Evolutionary conservation across 2,113 vertebrate genomes (phyloP).

Genomic region (Eudyptes chrysolophus): DNA sequence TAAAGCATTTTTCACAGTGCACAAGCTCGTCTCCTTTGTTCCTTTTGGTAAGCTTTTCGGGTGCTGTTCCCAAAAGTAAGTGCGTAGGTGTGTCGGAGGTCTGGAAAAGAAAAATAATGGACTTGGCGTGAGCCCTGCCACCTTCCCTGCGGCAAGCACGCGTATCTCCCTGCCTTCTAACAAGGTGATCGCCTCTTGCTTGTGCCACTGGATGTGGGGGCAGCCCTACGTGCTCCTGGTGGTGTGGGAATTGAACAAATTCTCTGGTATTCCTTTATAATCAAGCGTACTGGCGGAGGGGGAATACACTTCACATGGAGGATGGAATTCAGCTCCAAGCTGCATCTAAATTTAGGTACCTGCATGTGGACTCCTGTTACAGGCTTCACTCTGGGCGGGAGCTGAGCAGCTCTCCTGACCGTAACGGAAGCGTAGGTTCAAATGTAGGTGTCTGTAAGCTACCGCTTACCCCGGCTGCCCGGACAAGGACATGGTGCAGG

Average conservation of each 20-base stretch:
- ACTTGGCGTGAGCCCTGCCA: accelerated
- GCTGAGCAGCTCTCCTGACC: not conserved
- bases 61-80: slow-evolving; percentile 31
- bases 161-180: not conserved
- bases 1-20: slow-evolving; percentile 78
- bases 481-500: not conserved
- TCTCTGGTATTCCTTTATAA: accelerated
- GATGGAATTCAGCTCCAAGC: not conserved
- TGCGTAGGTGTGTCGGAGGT: not conserved
- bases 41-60: not conserved
- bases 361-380: not conserved
- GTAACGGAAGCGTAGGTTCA: accelerated
- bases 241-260: accelerated
- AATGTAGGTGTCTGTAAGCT: accelerated
- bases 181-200: accelerated
- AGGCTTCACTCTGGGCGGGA: not conserved
- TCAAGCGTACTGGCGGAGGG: accelerated
- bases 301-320: accelerated
- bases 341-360: not conserved
- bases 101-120: not conserved
- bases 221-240: not conserved
- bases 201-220: accelerated
- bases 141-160: accelerated
- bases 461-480: accelerated
- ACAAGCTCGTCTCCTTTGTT: slow-evolving; percentile 34